Percentiles rank a stretch among this genome's conserved stretches.
Conservation (phyloP, 2,113 vertebrate genomes). For the Thomomys bottae region DNA sequence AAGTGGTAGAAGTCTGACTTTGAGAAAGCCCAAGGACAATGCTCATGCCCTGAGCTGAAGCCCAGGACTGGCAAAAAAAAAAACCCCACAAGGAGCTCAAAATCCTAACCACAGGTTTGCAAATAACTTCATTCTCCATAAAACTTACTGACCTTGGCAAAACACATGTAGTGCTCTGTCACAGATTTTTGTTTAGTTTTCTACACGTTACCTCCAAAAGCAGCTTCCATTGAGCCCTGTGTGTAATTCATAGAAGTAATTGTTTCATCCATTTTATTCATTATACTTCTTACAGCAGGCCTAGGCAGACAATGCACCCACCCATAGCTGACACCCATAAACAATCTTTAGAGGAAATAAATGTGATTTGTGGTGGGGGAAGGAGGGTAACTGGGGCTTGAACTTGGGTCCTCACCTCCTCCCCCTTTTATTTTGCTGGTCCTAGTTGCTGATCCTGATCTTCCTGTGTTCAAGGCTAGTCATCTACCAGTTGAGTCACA, state of each 20-base stretch:
- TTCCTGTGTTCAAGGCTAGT: no score
- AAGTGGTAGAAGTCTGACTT: no score
- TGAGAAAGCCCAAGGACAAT: no score
- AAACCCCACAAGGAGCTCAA: constrained; percentile 2
- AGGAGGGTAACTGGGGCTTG: no score
- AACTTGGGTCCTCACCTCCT: no score
- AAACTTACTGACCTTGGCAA: constrained; percentile 24
- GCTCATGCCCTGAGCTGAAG: no score
- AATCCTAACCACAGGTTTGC: background rate
- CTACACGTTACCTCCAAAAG: background rate
- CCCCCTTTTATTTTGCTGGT: no score
- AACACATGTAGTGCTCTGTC: background rate
- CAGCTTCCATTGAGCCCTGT: background rate
- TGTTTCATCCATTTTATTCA: background rate
- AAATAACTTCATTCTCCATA: constrained; percentile 31
- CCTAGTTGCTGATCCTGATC: no score
- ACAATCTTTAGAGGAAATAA: background rate
- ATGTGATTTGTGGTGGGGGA: no score
- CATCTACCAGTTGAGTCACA: no score
- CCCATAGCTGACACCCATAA: background rate
- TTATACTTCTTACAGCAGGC: background rate
- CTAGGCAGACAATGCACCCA: background rate
- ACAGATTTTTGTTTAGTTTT: background rate
- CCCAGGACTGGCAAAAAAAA: no score
- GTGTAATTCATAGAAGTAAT: background rate